A percentile compares a stretch with the other conserved stretches of the same genome.
Evolutionary conservation across 2,888 invertebrate genomes (phyloP).

Genomic region (Orchestes rusci): DNA sequence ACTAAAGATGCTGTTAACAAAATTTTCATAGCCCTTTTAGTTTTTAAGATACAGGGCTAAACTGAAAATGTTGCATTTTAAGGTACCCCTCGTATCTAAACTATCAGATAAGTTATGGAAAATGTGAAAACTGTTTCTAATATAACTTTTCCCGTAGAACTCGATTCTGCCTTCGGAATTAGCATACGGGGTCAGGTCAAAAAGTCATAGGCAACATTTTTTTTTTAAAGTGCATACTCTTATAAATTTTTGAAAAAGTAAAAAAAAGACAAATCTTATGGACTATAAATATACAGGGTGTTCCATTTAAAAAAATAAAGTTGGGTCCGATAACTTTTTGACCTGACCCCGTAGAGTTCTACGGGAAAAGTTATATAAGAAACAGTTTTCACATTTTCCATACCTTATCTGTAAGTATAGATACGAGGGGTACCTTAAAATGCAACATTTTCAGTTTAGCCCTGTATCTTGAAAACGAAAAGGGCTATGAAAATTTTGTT

Average conservation of each 20-base stretch:
- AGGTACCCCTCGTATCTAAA: too few species aligned
- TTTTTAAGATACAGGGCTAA: too few species aligned
- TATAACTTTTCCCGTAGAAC: too few species aligned
- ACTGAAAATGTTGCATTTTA: too few species aligned
- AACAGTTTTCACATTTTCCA: background rate
- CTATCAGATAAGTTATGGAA: too few species aligned
- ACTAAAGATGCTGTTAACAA: too few species aligned
- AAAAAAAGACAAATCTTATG: background rate
- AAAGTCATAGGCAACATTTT: too few species aligned
- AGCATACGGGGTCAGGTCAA: too few species aligned
- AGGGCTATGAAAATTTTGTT: constrained; percentile 1
- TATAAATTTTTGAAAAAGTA: background rate
- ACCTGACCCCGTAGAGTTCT: background rate
- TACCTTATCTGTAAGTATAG: background rate
- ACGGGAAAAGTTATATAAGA: background rate
- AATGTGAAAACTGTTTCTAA: too few species aligned
- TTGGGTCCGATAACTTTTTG: background rate
- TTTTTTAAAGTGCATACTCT: background rate
- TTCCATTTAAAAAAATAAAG: background rate
- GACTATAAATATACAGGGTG: background rate
- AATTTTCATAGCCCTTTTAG: too few species aligned
- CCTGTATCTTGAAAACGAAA: background rate
- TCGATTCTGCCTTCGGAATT: too few species aligned
- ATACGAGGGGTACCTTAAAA: background rate
- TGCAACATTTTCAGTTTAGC: background rate